Base-by-base conservation (phyloP, 2,888 invertebrate species). In the Automeris io region DNA sequence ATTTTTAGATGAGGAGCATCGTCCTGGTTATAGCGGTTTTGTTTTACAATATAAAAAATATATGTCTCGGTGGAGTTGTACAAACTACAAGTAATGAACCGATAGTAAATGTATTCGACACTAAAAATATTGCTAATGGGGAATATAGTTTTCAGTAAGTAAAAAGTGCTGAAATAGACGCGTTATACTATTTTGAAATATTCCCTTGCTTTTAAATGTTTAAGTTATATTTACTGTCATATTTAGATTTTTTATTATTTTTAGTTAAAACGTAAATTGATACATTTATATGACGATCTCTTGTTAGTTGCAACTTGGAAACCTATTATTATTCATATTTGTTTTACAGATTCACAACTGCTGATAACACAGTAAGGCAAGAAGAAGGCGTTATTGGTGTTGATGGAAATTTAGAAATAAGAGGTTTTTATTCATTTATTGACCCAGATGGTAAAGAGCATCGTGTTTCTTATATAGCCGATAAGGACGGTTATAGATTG, bases 401-500 rank as follows among this genome's bases (percentile, higher is more conserved):
- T 6, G 40, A 45, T 33, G 47, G 49, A 12, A 11, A 43, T 31
- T 25, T 38, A 2, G 38, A 42, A 3, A 50, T 60, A 4, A 24
- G 25, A 1, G 59, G 59, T 7, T 18, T 18, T 9, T 45, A 47
- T 39, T 45, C 47, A 4, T 56, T 40, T 18, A 37, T 39, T 1
- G 46, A 51, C 21, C 39, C 50, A 2, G 48, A 49, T 2, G 54
- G 50, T 7, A 41, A 42, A 2, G 19, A 32, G 5, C 39, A 47
- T 18, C n/a, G 13, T 1, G 42, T 57, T 5, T 13, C 37, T 5
- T 58, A 58, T 29, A 37, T 25, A 9, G 49, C 52, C 19, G 53
- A 57, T 37, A 43, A 51, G 36, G 45, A 54, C 31, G 57, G 57
- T 7, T 60, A 45, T 33, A 31, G 41, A 24, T 42, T 46, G 26